These are phyloP conservation scores for Acleris holmiana DNA, from an alignment of 2,888 invertebrate species.

Conservation along the genomic window DNA sequence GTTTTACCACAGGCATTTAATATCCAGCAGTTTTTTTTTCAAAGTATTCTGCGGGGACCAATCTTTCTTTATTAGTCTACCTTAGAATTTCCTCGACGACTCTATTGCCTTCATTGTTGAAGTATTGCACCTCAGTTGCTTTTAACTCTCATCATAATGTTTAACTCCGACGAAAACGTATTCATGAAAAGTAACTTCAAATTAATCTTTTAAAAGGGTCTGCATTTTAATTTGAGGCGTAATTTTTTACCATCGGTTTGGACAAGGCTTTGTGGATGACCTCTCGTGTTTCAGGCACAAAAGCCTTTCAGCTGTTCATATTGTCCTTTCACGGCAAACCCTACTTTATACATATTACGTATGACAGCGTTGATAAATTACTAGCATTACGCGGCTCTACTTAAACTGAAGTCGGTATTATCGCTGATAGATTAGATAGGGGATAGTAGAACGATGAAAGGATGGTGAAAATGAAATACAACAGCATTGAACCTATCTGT, in stretches of 20 bases:
- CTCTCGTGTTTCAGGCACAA: slow-evolving; percentile 19
- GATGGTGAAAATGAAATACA: slow-evolving; percentile 1
- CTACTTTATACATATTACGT: slow-evolving; percentile 24
- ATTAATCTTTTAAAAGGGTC: slow-evolving; percentile 10
- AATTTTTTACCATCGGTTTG: slow-evolving; percentile 5
- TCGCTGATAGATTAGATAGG: slow-evolving; percentile 29
- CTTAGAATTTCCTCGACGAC: neutral
- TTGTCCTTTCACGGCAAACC: slow-evolving; percentile 22
- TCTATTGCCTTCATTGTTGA: neutral
- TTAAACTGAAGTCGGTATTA: slow-evolving; percentile 17
- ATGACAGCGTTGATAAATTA: slow-evolving; percentile 27
- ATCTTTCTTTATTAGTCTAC: slow-evolving; percentile 8
- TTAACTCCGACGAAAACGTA: neutral
- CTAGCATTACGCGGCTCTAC: slow-evolving; percentile 16
- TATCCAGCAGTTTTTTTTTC: slow-evolving; percentile 2
- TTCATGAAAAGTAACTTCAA: neutral
- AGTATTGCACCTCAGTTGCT: neutral
- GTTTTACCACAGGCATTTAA: slow-evolving; percentile 15
- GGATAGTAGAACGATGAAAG: no score
- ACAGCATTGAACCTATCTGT: neutral
- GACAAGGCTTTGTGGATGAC: slow-evolving; percentile 18
- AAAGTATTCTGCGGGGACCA: neutral
- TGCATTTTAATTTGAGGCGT: slow-evolving; percentile 18
- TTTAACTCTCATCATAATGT: neutral
- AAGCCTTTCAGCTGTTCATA: slow-evolving; percentile 22